Conservation (phyloP, 2,113 vertebrate genomes). For the Tetraodon nigroviridis region DNA sequence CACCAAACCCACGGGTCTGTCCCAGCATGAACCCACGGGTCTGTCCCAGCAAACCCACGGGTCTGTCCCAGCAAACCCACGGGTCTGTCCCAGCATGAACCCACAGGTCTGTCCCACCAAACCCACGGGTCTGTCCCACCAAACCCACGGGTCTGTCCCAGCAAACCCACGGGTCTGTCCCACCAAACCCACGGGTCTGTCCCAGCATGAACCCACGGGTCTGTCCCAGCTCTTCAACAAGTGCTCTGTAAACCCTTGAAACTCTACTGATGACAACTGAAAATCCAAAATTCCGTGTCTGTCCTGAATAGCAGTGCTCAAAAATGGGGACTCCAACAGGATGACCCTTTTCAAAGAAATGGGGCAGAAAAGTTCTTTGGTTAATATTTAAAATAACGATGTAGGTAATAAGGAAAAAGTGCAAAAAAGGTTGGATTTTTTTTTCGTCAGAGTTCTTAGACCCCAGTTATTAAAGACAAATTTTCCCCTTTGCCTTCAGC, state of each 20-base stretch:
- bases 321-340: constrained; percentile 36
- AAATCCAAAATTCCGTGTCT: constrained; percentile 22
- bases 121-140: too few species aligned
- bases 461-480: constrained; percentile 4
- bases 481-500: constrained; percentile 19
- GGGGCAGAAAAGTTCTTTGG: constrained; percentile 16
- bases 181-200: constrained; percentile 19
- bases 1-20: too few species aligned
- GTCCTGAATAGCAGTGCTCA: constrained; percentile 28
- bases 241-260: too few species aligned
- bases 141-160: too few species aligned
- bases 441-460: constrained; percentile 31
- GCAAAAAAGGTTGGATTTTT: constrained; percentile 13
- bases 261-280: constrained; percentile 16
- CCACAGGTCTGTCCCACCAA: too few species aligned
- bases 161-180: too few species aligned
- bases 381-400: constrained; percentile 56
- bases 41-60: too few species aligned
- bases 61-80: too few species aligned
- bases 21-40: too few species aligned
- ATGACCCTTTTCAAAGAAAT: constrained; percentile 32
- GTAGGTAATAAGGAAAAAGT: constrained; percentile 45
- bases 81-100: too few species aligned
- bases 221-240: too few species aligned
- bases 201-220: too few species aligned